Conservation (phyloP, 2,797 vertebrate genomes). For the Tragelaphus oryx region DNA sequence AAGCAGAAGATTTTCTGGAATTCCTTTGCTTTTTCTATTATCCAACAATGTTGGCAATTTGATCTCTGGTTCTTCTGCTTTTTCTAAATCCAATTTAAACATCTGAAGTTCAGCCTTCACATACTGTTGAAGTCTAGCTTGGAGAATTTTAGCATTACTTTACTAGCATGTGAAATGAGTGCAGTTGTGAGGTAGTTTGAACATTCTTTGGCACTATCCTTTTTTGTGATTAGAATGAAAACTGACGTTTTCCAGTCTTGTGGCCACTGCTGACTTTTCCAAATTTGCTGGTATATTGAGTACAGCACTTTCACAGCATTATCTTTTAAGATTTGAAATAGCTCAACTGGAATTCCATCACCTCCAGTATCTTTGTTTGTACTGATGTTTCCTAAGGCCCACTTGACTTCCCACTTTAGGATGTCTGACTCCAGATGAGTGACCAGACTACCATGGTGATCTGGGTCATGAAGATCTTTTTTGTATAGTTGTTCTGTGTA, state of each 20-base stretch:
- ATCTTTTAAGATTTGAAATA: too few relatives aligned
- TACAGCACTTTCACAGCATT: too few relatives aligned
- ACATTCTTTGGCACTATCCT: background rate
- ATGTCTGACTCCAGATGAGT: background rate
- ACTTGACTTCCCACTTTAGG: background rate
- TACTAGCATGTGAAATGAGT: background rate
- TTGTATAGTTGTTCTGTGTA: background rate
- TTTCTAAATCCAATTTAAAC: background rate
- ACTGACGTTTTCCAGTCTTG: background rate
- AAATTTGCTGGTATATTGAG: too few relatives aligned
- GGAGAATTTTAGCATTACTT: background rate
- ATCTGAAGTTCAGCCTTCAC: background rate
- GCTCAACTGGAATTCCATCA: too few relatives aligned
- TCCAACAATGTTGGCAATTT: background rate
- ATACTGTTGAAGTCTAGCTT: background rate
- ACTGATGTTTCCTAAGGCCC: background rate
- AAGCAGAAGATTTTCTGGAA: background rate
- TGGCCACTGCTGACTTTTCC: background rate
- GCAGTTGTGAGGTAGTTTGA: background rate
- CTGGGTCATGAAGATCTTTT: background rate
- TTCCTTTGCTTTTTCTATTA: background rate
- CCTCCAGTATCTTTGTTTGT: too few relatives aligned
- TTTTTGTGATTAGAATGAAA: background rate
- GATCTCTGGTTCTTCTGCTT: background rate
- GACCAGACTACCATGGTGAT: background rate